A percentile compares a stretch with the other conserved stretches of the same genome.
Evolutionary conservation across 2,888 invertebrate genomes (phyloP).

Genomic region (Altica lythri): DNA sequence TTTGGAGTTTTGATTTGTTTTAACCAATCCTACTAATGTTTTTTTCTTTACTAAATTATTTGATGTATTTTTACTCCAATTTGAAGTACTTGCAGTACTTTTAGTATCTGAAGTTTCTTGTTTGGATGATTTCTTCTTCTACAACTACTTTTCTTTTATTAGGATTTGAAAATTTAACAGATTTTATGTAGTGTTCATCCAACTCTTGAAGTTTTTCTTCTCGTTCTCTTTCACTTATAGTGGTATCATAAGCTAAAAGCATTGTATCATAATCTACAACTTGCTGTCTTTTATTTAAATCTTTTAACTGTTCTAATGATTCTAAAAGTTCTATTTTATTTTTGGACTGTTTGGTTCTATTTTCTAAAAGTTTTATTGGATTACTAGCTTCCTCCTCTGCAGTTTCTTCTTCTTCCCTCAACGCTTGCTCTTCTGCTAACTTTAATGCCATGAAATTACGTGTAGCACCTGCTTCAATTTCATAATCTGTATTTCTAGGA

Average conservation of each 20-base stretch:
- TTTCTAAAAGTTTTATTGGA: slow-evolving; percentile 97
- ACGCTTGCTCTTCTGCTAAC: slow-evolving; percentile 89
- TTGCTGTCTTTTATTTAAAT: slow-evolving; percentile 87
- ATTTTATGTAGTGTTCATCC: slow-evolving; percentile 84
- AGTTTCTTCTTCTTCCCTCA: slow-evolving; percentile 85
- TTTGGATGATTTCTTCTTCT: slow-evolving; percentile 63
- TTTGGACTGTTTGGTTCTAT: slow-evolving; percentile 93
- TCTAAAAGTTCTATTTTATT: slow-evolving; percentile 96
- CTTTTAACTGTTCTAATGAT: slow-evolving; percentile 92
- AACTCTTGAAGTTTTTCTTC: slow-evolving; percentile 72
- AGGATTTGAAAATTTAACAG: slow-evolving; percentile 54
- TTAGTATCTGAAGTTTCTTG: slow-evolving; percentile 2
- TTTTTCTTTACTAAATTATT: slow-evolving; percentile 41
- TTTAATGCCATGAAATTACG: slow-evolving; percentile 98
- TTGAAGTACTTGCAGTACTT: slow-evolving; percentile 20
- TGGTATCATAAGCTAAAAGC: slow-evolving; percentile 74
- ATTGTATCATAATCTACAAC: slow-evolving; percentile 87
- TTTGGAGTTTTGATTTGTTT: slow-evolving; percentile 55
- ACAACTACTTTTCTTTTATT: slow-evolving; percentile 61
- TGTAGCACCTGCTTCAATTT: slow-evolving; percentile 97
- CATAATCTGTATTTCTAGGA: slow-evolving; percentile 96
- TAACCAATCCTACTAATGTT: slow-evolving; percentile 46
- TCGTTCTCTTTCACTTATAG: slow-evolving; percentile 68
- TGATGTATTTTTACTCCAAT: slow-evolving; percentile 26
- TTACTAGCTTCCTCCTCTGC: slow-evolving; percentile 97